Evolutionary conservation across 2,888 invertebrate genomes (phyloP).

Genomic region (Pristionchus exspectatus): DNA sequence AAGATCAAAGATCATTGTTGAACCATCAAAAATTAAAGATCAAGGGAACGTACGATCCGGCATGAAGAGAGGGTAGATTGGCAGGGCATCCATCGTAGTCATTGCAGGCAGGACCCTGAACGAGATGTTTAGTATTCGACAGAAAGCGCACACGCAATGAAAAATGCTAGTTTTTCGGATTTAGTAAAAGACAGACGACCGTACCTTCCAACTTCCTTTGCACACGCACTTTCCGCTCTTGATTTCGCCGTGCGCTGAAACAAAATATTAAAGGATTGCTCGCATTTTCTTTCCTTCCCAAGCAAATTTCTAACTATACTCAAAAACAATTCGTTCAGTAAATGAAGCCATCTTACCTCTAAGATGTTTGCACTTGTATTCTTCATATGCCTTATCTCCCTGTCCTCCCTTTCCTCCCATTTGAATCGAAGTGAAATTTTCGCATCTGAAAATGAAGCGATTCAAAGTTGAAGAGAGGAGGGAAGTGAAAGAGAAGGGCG

Average conservation of each 20-base stretch:
- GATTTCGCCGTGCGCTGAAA: conserved; percentile 48
- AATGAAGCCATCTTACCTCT: not conserved
- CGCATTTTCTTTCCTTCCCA: too few relatives aligned
- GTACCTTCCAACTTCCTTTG: conserved; percentile 39
- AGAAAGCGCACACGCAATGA: not conserved
- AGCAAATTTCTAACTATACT: not conserved
- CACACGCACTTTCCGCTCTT: conserved; percentile 49
- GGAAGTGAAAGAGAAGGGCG: not conserved
- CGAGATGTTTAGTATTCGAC: not conserved
- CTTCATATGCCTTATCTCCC: not conserved
- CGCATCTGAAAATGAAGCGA: conserved; percentile 26
- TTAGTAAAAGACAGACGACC: not conserved
- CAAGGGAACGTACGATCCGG: not conserved
- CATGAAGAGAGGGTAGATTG: not conserved
- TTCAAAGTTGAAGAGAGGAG: not conserved
- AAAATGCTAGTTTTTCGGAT: not conserved
- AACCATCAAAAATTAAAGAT: not conserved
- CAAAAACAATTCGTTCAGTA: not conserved
- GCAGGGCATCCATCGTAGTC: conserved; percentile 43
- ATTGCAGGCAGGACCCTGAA: conserved; percentile 42
- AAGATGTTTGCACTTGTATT: conserved; percentile 30
- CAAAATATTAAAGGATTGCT: not conserved
- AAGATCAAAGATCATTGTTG: conserved; percentile 51
- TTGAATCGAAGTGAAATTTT: conserved; percentile 30
- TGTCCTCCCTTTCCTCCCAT: conserved; percentile 37